phyloP scores from a whole-genome alignment of 2,113 vertebrate genomes.

The Solenodon paradoxus region DNA sequence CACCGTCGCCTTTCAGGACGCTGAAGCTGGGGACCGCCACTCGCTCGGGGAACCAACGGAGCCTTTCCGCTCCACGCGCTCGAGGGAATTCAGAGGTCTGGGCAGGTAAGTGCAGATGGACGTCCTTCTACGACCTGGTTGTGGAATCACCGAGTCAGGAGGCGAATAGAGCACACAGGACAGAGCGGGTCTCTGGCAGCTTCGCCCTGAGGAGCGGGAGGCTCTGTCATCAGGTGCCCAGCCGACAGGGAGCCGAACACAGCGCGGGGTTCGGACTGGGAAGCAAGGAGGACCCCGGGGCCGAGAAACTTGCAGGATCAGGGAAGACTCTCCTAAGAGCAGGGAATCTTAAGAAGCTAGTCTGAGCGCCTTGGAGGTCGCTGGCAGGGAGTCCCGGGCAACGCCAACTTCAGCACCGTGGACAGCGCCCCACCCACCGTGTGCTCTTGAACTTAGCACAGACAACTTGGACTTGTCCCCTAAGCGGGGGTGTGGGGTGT shows the following conservation, averaged over 20 bases:
- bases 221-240: neutral
- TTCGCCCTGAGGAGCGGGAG: neutral
- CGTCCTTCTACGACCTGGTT: neutral
- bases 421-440: neutral
- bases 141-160: neutral
- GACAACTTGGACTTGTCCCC: too few species aligned
- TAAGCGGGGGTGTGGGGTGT: too few species aligned
- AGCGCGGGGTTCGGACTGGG: neutral
- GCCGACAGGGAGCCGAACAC: neutral
- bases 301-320: neutral
- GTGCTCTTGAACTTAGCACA: neutral
- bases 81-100: neutral
- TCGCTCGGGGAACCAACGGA: neutral
- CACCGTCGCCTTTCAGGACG: neutral
- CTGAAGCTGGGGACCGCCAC: neutral
- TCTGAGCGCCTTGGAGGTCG: rapidly evolving
- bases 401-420: conserved; percentile 28
- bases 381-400: rapidly evolving
- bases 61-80: neutral
- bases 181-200: neutral
- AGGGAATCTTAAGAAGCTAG: neutral
- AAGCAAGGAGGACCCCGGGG: neutral
- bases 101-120: conserved; percentile 12
- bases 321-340: neutral
- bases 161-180: neutral